Evolutionary conservation across 2,797 vertebrate genomes (phyloP).

Genomic region (Rhynchonycteris naso): DNA sequence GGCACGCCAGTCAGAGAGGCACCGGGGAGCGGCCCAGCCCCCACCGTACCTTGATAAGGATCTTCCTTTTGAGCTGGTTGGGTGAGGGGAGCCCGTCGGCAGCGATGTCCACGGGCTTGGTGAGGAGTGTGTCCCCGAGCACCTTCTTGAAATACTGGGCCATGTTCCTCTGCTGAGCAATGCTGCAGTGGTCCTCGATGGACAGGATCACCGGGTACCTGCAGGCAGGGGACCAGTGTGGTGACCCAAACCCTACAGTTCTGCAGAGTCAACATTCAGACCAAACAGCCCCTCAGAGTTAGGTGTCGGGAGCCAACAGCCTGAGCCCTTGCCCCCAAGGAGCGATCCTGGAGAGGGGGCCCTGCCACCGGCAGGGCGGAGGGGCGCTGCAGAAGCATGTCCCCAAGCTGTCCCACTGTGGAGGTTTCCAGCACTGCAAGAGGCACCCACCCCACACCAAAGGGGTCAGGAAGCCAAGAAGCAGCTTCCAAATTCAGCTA

Average conservation of each 20-base stretch:
- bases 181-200: constrained; percentile 99
- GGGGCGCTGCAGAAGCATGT: neutral
- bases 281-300: neutral
- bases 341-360: neutral
- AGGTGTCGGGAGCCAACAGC: neutral
- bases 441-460: neutral
- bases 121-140: constrained; percentile 97
- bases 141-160: constrained; percentile 95
- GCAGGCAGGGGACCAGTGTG: neutral
- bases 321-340: too few species aligned
- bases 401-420: neutral
- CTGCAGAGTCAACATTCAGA: neutral
- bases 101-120: constrained; percentile 96
- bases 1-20: neutral
- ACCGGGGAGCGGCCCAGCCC: neutral
- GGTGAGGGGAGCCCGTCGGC: constrained; percentile 98
- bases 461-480: neutral
- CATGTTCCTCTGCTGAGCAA: constrained; percentile 99
- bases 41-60: constrained; percentile 95
- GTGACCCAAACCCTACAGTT: neutral
- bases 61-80: constrained; percentile 97
- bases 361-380: neutral
- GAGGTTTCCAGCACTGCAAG: neutral
- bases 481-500: neutral
- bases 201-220: constrained; percentile 97